A percentile compares a stretch with the other conserved stretches of the same genome.
These are phyloP conservation scores for Eustalomyia histrio DNA, from an alignment of 2,888 invertebrate genomes.

Conservation along the genomic window DNA sequence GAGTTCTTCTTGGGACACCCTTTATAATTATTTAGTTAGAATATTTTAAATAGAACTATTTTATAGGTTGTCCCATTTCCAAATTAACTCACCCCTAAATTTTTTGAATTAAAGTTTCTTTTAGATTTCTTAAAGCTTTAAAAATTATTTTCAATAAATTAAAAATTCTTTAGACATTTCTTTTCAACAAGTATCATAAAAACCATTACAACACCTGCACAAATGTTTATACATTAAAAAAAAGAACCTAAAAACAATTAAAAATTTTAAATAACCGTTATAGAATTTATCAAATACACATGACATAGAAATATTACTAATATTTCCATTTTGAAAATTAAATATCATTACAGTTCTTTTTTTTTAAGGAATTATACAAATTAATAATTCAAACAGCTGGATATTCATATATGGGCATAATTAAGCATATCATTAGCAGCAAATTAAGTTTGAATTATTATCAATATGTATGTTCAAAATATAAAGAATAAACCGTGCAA, in stretches of 20 bases:
- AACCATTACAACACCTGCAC: background rate
- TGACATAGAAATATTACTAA: background rate
- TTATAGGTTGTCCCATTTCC: too few species aligned
- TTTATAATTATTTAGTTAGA: too few species aligned
- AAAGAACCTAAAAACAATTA: background rate
- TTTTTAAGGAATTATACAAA: background rate
- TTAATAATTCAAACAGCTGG: constrained; percentile 32
- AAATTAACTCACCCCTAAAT: too few species aligned
- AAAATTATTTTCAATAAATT: background rate
- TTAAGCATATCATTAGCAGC: constrained; percentile 49
- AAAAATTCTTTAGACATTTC: background rate
- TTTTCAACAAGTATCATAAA: background rate
- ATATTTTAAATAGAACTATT: too few species aligned
- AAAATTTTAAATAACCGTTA: background rate
- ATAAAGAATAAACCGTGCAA: background rate
- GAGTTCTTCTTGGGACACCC: too few species aligned
- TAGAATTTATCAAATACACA: background rate
- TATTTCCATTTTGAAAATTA: background rate
- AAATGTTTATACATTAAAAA: background rate
- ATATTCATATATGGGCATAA: constrained; percentile 33
- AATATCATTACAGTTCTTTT: background rate
- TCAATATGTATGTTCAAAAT: background rate
- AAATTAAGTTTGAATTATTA: constrained; percentile 20
- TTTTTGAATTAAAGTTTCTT: too few species aligned
- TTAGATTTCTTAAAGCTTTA: too few species aligned